Evolutionary conservation across 2,797 vertebrate genomes (phyloP), one percentile per base, ranked within the genome.

Genomic region (Choloepus didactylus): DNA sequence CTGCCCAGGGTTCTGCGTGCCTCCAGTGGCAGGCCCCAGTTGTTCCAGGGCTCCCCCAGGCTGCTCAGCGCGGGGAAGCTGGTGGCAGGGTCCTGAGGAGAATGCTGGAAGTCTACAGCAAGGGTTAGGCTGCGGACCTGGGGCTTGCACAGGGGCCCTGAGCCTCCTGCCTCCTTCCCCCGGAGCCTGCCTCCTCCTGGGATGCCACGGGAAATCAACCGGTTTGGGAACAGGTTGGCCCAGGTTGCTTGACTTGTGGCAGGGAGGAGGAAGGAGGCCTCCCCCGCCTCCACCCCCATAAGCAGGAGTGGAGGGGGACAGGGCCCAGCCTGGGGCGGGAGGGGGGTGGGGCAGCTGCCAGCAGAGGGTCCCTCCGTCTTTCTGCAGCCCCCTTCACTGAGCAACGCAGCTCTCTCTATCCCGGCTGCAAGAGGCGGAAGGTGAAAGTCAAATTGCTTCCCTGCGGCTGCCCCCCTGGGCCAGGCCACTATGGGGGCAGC

Each of bases 151-250:
- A 4, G 82, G 67, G 56, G 64, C 82, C 27, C 3, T 4, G 41
- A 4, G 29, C 25, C 44, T 79, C 70, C 2, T 0, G 23, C n/a
- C 21, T 49, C 44, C 2, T 19, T n/a, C 16, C 35, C 69, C n/a
- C 51, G 1, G 31, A 27, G 56, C 38, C 38, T 44, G 29, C 51
- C 89, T 89, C 59, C 89, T 87, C 41, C 73, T 11, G 64, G 72
- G 80, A 82, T 25, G 59, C 59, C n/a, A 2, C 2, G n/a, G 75
- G 49, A 86, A 96, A 97, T 96, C 56, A 91, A 95, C 96, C 56
- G 91, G 96, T 97, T 97, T 95, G 87, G 96, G 80, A 83, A 88
- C 96, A 87, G 93, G 93, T 77, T 88, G 89, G 84, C 77, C 49
- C 1, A 2, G 82, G 77, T n/a, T 86, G 56, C 69, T 88, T 95